Evolutionary conservation across 2,888 invertebrate genomes (phyloP), one percentile per base, ranked within the genome.

Genomic region (Coecobrya sp.): DNA sequence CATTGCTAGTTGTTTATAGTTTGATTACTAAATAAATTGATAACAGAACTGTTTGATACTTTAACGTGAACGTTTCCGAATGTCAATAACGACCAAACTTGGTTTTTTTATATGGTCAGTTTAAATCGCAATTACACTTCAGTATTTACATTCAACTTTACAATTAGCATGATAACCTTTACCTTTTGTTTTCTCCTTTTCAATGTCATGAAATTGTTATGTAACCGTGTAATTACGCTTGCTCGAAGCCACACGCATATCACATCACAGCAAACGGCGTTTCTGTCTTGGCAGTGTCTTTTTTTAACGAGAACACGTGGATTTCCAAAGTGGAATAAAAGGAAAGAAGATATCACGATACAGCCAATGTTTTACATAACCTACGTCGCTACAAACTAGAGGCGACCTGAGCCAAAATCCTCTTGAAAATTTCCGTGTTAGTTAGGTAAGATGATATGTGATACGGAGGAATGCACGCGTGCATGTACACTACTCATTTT

Each of bases 401-500:
- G 22, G 10, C 49, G 76, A 76, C 76, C 76, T 49, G 76, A 76
- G 76, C 76, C 76, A 76, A 45, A 22, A 16, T 76, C 49, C 25
- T 45, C 25, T 76, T 45, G 45, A 76, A 76, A 76, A 76, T 76
- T 76, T 76, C 73, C 19, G 73, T 76, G 13, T 76, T 76, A 76
- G 19, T 76, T 76, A 16, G 36, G 76, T 42, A 19, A n/a, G 59
- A 19, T 84, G 30, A 19, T 59, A 42, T 42, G 36, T 30, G 62
- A 62, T 49, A 49, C 22, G 25, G 36, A 30, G 16, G 85, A 68
- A 49, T 49, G 70, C 73, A 73, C n/a, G 73, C 73, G 55, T 86
- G 84, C 84, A 84, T 84, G 86, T 73, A 45, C 73, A 52, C 73
- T 27, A 68, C 13, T 19, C 85, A 68, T 85, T 86, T 86, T 73